These are phyloP conservation scores for Danaus melanippus DNA, from an alignment of 1,140 invertebrate species.

Conservation along the genomic window DNA sequence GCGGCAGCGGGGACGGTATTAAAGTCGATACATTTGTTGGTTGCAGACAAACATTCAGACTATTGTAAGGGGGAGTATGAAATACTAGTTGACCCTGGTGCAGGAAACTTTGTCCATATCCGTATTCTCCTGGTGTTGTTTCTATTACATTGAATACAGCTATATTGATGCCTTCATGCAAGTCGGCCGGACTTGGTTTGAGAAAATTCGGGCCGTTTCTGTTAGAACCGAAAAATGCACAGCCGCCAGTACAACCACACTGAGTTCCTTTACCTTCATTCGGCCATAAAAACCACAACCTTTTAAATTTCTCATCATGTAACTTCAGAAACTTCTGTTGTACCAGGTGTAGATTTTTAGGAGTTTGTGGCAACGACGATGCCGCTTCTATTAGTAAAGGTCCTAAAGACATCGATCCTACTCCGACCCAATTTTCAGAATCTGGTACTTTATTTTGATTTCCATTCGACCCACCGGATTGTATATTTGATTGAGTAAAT, in stretches of 20 bases:
- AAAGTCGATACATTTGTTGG: conserved; percentile 71
- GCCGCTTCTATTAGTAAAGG: conserved; percentile 95
- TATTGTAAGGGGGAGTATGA: conserved; percentile 89
- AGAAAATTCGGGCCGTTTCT: conserved; percentile 90
- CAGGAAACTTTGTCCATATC: conserved; percentile 95
- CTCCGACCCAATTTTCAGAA: conserved; percentile 91
- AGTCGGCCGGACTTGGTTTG: conserved; percentile 84
- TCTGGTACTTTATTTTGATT: conserved; percentile 58
- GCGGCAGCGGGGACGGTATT: conserved; percentile 61
- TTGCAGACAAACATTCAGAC: conserved; percentile 83
- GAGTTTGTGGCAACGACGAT: conserved; percentile 82
- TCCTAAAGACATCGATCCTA: conserved; percentile 90
- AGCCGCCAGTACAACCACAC: conserved; percentile 97
- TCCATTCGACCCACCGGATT: conserved; percentile 55
- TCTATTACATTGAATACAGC: conserved; percentile 74
- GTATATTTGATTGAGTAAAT: conserved; percentile 66
- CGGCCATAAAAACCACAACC: conserved; percentile 96
- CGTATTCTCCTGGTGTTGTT: conserved; percentile 75
- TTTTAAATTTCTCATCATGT: conserved; percentile 90
- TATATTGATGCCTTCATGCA: conserved; percentile 86
- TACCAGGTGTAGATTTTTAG: conserved; percentile 82
- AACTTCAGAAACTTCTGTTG: conserved; percentile 89
- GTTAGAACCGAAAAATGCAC: conserved; percentile 93
- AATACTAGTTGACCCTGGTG: conserved; percentile 91
- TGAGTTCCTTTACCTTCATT: conserved; percentile 76